Percentiles rank a stretch among this genome's conserved stretches.
phyloP scores from a whole-genome alignment of 2,888 invertebrate species.

The Sipha maydis region DNA sequence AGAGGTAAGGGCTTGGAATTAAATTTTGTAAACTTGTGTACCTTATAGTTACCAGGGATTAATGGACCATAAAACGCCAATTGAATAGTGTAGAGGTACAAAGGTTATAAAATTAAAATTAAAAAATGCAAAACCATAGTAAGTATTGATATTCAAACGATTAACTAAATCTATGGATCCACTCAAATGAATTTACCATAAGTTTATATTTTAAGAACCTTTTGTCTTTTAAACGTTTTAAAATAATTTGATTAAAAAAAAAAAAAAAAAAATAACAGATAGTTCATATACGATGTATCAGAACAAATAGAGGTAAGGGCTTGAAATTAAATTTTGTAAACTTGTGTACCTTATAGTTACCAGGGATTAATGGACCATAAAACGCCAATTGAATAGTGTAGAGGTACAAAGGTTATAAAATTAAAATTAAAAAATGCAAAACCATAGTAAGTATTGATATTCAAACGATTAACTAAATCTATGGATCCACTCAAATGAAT shows the following conservation, averaged over 20 bases:
- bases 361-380: slow-evolving; percentile 41
- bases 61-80: slow-evolving; percentile 40
- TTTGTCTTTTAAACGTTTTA: not conserved
- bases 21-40: slow-evolving; percentile 22
- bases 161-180: slow-evolving; percentile 15
- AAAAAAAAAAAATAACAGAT: no score
- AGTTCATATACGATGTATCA: slow-evolving; percentile 2
- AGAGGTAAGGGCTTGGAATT: not conserved
- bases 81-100: slow-evolving; percentile 29
- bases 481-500: not conserved
- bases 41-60: not conserved
- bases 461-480: not conserved
- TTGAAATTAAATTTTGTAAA: slow-evolving; percentile 31
- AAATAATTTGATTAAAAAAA: no score
- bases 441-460: not conserved
- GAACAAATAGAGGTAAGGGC: not conserved
- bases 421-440: slow-evolving; percentile 15
- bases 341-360: not conserved
- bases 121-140: slow-evolving; percentile 6
- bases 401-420: slow-evolving; percentile 5
- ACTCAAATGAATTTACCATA: slow-evolving; percentile 3
- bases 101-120: slow-evolving; percentile 16
- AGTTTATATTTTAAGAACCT: slow-evolving; percentile 17
- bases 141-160: not conserved
- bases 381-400: slow-evolving; percentile 35